These are phyloP conservation scores for Hoplias malabaricus DNA, from an alignment of 2,113 vertebrate genomes.

Conservation along the genomic window DNA sequence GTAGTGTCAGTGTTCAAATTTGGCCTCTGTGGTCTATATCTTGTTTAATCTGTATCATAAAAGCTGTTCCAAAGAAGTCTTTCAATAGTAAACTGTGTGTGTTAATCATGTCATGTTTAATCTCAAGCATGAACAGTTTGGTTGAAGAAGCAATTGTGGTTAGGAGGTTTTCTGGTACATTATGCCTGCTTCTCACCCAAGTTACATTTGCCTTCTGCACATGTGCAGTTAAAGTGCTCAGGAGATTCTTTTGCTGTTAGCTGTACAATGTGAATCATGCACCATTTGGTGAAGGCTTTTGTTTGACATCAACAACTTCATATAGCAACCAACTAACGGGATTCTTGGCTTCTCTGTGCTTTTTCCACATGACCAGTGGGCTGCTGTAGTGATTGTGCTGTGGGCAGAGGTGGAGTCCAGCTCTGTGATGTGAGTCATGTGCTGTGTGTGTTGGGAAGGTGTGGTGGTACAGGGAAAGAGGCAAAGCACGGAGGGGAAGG, in stretches of 20 bases:
- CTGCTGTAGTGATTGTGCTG: neutral
- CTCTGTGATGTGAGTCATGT: slow-evolving; percentile 41
- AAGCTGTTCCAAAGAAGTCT: too few relatives aligned
- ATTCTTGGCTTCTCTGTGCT: slow-evolving; percentile 4
- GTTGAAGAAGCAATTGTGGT: too few relatives aligned
- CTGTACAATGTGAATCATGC: slow-evolving; percentile 17
- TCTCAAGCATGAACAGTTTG: neutral
- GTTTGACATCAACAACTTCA: neutral
- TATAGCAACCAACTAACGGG: neutral
- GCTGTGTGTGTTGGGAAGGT: slow-evolving; percentile 24
- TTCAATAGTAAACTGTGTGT: neutral
- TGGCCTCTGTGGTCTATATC: too few relatives aligned
- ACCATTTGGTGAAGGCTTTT: neutral
- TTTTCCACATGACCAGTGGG: neutral
- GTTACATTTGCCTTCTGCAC: neutral
- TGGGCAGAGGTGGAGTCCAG: slow-evolving; percentile 10
- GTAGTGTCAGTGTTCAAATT: too few relatives aligned
- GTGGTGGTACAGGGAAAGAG: slow-evolving; percentile 28
- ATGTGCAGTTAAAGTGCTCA: neutral
- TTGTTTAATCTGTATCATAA: too few relatives aligned
- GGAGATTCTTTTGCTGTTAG: neutral
- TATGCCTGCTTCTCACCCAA: too few relatives aligned
- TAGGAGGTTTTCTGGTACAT: too few relatives aligned
- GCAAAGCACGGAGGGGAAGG: neutral
- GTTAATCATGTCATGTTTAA: neutral